A percentile compares a stretch with the other conserved stretches of the same genome.
phyloP scores from a whole-genome alignment of 2,797 vertebrate genomes.

The Fistularia tabacaria region DNA sequence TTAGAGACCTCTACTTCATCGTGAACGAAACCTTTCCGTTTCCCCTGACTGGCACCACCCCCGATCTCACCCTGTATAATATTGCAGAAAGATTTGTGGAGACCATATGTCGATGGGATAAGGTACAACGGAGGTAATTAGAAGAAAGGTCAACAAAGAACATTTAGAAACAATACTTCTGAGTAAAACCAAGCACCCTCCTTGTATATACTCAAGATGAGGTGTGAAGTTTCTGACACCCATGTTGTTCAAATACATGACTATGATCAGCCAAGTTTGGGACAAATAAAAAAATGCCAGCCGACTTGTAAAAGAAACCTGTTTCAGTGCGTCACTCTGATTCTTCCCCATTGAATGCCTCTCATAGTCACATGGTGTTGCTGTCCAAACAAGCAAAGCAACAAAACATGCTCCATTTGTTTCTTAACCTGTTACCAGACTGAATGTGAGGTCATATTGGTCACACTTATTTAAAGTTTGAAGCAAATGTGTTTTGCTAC shows the following conservation, averaged over 20 bases:
- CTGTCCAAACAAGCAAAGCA: no score
- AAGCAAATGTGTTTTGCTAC: no score
- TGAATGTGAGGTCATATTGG: background rate
- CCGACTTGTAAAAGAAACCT: no score
- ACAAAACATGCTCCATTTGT: conserved; percentile 4
- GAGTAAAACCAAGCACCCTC: background rate
- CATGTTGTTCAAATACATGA: background rate
- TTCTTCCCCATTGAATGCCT: no score
- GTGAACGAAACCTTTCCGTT: conserved; percentile 11
- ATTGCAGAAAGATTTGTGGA: background rate
- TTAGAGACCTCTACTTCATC: background rate
- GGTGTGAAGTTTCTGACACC: background rate
- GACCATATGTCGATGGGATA: conserved; percentile 50
- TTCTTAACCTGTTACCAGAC: conserved; percentile 27
- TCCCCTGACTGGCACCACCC: background rate
- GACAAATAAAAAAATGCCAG: background rate
- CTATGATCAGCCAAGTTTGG: background rate
- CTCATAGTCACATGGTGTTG: background rate
- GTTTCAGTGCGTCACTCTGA: no score
- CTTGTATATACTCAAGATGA: background rate
- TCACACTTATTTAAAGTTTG: no score
- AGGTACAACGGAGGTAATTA: conserved; percentile 24
- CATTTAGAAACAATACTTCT: no score
- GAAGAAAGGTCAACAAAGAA: conserved; percentile 31
- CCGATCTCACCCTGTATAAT: no score